A percentile compares a stretch with the other conserved stretches of the same genome.
These are phyloP conservation scores for Rhabdophis nuchalis DNA, from an alignment of 2,797 vertebrate species.

Conservation along the genomic window DNA sequence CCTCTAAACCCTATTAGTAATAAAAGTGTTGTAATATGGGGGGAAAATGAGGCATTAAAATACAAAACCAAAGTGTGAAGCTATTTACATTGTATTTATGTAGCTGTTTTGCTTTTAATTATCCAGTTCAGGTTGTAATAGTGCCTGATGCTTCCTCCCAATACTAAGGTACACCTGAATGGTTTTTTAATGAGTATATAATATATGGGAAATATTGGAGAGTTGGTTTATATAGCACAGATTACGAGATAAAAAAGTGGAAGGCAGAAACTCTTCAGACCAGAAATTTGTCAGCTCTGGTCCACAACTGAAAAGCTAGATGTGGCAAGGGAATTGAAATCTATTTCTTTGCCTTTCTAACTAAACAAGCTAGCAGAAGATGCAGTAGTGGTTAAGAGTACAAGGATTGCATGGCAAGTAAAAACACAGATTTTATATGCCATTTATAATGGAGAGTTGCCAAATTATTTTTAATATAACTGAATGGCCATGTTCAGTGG, in stretches of 20 bases:
- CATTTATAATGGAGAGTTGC: neutral
- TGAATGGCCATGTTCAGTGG: neutral
- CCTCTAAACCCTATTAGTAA: slow-evolving; percentile 55
- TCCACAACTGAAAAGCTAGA: neutral
- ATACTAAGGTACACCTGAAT: neutral
- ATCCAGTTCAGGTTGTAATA: slow-evolving; percentile 33
- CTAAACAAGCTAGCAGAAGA: neutral
- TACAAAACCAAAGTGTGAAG: slow-evolving; percentile 43
- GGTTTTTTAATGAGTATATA: neutral
- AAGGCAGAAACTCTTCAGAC: neutral
- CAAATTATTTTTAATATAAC: neutral
- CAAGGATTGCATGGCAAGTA: neutral
- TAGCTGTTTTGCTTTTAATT: slow-evolving; percentile 34
- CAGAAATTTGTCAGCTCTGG: neutral
- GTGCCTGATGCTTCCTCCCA: neutral
- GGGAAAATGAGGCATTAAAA: slow-evolving; percentile 38
- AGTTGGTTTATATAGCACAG: neutral
- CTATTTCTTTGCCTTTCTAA: neutral
- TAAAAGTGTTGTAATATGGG: slow-evolving; percentile 57
- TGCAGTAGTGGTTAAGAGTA: neutral
- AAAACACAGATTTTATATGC: neutral
- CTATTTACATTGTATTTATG: slow-evolving; percentile 49
- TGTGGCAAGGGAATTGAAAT: neutral
- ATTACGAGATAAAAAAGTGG: neutral
- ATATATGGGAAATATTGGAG: neutral